A percentile compares a stretch with the other conserved stretches of the same genome.
Evolutionary conservation across 2,888 invertebrate species (phyloP).

Genomic region (Cataglyphis cursor): DNA sequence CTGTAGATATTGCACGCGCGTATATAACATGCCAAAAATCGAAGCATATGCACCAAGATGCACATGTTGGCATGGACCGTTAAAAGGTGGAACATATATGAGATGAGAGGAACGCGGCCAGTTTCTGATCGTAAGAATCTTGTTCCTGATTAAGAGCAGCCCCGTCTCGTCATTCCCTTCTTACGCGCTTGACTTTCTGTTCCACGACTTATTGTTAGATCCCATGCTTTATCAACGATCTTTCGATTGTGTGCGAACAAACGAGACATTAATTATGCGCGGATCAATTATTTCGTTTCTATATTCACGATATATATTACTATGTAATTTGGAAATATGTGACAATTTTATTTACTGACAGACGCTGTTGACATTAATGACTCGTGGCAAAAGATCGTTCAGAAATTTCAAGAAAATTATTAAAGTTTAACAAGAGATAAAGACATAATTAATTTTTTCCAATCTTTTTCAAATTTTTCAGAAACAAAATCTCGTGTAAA

Average conservation of each 20-base stretch:
- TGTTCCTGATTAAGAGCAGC: conserved; percentile 28
- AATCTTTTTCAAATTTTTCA: not conserved
- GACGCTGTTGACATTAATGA: not conserved
- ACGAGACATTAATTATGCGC: not conserved
- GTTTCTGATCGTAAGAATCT: conserved; percentile 18
- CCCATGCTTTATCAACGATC: conserved; percentile 4
- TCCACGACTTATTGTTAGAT: not conserved
- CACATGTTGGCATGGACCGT: not conserved
- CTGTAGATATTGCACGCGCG: not conserved
- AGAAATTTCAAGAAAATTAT: not conserved
- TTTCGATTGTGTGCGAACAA: not conserved
- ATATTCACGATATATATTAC: not conserved
- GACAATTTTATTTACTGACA: not conserved
- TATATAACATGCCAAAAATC: not conserved
- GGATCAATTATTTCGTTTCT: not conserved
- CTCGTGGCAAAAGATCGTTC: not conserved
- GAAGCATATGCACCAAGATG: not conserved
- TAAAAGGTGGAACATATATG: not conserved
- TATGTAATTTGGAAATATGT: not conserved
- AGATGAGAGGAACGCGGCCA: not conserved
- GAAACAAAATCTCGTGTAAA: not conserved
- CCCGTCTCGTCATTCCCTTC: conserved; percentile 30
- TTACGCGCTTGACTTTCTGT: not conserved
- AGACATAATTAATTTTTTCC: not conserved
- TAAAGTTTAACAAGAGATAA: not conserved